Conservation (phyloP, 2,797 vertebrate species). For the Danio choprae region DNA sequence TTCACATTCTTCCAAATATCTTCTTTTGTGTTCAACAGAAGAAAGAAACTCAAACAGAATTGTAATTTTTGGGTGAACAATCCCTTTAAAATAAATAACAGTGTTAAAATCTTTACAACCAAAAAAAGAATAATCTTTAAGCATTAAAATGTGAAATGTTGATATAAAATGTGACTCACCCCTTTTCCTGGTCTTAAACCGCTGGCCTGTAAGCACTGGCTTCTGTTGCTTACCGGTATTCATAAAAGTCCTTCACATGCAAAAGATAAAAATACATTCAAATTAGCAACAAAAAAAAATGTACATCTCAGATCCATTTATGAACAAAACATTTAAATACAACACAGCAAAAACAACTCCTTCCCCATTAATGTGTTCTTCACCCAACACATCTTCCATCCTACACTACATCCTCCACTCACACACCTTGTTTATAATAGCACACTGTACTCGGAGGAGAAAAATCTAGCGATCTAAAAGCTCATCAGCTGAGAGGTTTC, state of each 20-base stretch:
- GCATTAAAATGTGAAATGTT: neutral
- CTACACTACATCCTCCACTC: neutral
- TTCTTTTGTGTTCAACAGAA: too few species aligned
- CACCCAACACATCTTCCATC: slow-evolving; percentile 4
- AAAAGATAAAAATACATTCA: slow-evolving; percentile 51
- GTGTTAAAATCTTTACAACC: too few species aligned
- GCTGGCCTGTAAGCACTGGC: slow-evolving; percentile 95
- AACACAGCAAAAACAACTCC: slow-evolving; percentile 19
- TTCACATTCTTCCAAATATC: too few species aligned
- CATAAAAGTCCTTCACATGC: slow-evolving; percentile 90
- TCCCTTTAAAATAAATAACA: too few species aligned
- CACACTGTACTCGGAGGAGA: slow-evolving; percentile 11
- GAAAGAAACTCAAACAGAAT: too few species aligned
- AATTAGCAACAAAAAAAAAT: slow-evolving; percentile 9
- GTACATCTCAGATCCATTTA: slow-evolving; percentile 5
- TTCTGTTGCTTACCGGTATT: slow-evolving; percentile 93
- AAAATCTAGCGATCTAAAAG: slow-evolving; percentile 21
- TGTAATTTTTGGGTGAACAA: too few species aligned
- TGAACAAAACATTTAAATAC: neutral
- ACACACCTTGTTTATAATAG: slow-evolving; percentile 20
- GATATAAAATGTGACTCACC: slow-evolving; percentile 76
- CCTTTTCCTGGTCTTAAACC: slow-evolving; percentile 98
- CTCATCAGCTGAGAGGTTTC: slow-evolving; percentile 62
- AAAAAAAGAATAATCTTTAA: too few species aligned
- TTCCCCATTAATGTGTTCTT: slow-evolving; percentile 21